A percentile compares a stretch with the other conserved stretches of the same genome.
phyloP scores from a whole-genome alignment of 2,113 vertebrate genomes.

The Polypterus senegalus region DNA sequence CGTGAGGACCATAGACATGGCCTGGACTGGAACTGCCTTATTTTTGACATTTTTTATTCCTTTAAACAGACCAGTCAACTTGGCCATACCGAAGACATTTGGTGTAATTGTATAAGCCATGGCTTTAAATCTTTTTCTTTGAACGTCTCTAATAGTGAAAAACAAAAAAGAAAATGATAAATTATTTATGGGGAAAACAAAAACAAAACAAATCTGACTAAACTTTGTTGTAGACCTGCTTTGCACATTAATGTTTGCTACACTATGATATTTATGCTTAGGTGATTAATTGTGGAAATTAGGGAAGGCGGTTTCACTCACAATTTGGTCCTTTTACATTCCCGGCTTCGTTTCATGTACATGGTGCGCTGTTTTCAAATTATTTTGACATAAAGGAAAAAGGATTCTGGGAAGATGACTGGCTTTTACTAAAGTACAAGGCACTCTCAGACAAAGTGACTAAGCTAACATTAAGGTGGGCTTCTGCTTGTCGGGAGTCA shows the following conservation, averaged over 20 bases:
- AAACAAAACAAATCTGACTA: conserved; percentile 25
- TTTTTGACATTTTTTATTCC: conserved; percentile 12
- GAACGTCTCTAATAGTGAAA: conserved; percentile 39
- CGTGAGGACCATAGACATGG: too few relatives aligned
- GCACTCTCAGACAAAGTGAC: conserved; percentile 11
- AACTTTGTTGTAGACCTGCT: conserved; percentile 34
- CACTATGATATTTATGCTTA: conserved; percentile 41
- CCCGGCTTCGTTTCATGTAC: too few relatives aligned
- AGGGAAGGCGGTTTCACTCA: conserved; percentile 9
- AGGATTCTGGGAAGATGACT: too few relatives aligned
- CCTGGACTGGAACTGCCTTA: conserved; percentile 7
- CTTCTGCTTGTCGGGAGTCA: conserved; percentile 11
- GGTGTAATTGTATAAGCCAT: conserved; percentile 29
- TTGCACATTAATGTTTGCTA: conserved; percentile 65
- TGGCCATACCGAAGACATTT: not conserved
- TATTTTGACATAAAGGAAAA: too few relatives aligned
- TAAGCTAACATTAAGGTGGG: conserved; percentile 6
- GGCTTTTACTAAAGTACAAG: too few relatives aligned
- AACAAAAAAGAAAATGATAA: conserved; percentile 39
- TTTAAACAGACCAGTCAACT: not conserved
- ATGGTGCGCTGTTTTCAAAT: too few relatives aligned
- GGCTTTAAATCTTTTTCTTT: conserved; percentile 46
- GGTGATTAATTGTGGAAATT: conserved; percentile 40
- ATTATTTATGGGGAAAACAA: conserved; percentile 58
- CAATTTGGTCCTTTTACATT: too few relatives aligned